A percentile compares a stretch with the other conserved stretches of the same genome.
Conservation (phyloP, 2,797 vertebrate species). For the Eulemur mongoz region DNA sequence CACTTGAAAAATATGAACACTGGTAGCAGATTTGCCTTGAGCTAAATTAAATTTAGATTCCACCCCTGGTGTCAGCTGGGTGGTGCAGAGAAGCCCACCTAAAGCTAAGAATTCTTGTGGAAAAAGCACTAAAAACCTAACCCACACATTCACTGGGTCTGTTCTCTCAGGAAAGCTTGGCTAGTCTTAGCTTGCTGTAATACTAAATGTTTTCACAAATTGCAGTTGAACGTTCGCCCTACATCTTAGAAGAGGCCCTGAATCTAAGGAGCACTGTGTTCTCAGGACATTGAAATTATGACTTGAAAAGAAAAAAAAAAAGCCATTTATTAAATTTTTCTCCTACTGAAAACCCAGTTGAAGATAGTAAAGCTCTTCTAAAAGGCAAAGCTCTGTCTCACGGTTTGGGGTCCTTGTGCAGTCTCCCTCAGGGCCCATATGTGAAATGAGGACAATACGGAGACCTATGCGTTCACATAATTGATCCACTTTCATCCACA, state of each 20-base stretch:
- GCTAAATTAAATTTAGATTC: slow-evolving; percentile 56
- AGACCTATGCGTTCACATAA: slow-evolving; percentile 59
- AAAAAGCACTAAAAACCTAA: background rate
- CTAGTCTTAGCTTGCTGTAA: background rate
- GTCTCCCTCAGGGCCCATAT: slow-evolving; percentile 41
- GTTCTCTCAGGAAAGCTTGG: background rate
- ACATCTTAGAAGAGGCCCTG: background rate
- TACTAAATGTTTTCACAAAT: background rate
- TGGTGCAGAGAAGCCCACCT: background rate
- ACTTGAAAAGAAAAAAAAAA: slow-evolving; percentile 1
- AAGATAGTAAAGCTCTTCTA: slow-evolving; percentile 25
- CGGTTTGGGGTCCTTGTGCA: background rate
- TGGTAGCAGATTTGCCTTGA: slow-evolving; percentile 51
- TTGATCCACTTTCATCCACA: slow-evolving; percentile 65
- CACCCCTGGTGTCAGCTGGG: background rate
- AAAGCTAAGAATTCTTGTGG: background rate
- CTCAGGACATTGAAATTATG: slow-evolving; percentile 27
- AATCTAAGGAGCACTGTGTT: background rate
- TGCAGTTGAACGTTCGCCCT: background rate
- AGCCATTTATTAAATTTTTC: background rate
- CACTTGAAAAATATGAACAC: slow-evolving; percentile 34
- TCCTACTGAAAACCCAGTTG: background rate
- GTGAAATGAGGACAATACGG: slow-evolving; percentile 67
- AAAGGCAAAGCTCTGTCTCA: background rate
- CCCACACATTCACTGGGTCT: background rate